Evolutionary conservation across 2,797 vertebrate species (phyloP).

Genomic region (Xyrichtys novacula): DNA sequence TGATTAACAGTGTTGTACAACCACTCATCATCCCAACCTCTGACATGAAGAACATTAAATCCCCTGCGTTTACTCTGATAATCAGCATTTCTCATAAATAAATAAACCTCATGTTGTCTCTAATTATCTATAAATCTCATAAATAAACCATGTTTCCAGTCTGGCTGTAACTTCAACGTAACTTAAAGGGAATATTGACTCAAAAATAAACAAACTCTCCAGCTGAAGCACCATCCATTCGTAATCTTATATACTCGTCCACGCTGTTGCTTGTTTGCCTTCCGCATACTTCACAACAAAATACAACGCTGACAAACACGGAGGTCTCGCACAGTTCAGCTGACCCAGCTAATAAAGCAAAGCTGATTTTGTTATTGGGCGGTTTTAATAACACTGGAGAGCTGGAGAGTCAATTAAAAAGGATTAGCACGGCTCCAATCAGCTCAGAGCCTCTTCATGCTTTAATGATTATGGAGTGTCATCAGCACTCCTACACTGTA

Average conservation of each 20-base stretch:
- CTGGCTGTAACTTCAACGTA: background rate
- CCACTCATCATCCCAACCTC: background rate
- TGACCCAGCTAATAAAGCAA: slow-evolving; percentile 74
- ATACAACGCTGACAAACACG: slow-evolving; percentile 38
- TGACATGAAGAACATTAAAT: background rate
- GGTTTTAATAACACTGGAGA: slow-evolving; percentile 77
- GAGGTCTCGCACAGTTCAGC: slow-evolving; percentile 55
- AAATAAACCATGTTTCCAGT: background rate
- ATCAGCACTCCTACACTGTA: slow-evolving; percentile 75
- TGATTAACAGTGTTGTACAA: background rate
- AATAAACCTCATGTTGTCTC: no score
- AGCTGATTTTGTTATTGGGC: slow-evolving; percentile 77
- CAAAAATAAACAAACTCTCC: background rate
- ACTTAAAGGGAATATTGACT: background rate
- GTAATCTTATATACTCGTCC: background rate
- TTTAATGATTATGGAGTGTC: slow-evolving; percentile 79
- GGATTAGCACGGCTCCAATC: slow-evolving; percentile 79
- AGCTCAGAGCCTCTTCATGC: slow-evolving; percentile 75
- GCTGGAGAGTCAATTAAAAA: slow-evolving; percentile 81
- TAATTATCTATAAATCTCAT: no score
- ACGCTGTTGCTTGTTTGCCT: background rate
- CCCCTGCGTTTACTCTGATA: background rate
- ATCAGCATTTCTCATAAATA: background rate
- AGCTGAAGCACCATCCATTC: background rate
- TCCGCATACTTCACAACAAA: slow-evolving; percentile 21